Percentiles rank a stretch among this genome's conserved stretches.
Conservation (phyloP, 2,888 invertebrate species). For the Aplocera efformata region DNA sequence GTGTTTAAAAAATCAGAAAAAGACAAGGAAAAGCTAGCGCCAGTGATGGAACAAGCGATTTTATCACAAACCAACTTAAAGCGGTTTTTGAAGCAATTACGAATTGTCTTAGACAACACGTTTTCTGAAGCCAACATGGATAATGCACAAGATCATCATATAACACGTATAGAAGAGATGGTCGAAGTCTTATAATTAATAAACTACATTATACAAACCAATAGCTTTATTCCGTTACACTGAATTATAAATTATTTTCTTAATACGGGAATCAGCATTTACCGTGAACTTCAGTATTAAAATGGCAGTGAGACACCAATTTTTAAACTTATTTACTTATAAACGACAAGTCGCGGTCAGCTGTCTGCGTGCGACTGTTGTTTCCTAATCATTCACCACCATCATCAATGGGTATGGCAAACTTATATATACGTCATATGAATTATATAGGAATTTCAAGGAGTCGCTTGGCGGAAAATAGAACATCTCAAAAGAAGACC, state of each 20-base stretch:
- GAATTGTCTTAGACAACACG: conserved; percentile 57
- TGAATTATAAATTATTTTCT: conserved; percentile 16
- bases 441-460: too few relatives aligned
- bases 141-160: conserved; percentile 28
- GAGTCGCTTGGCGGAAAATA: too few relatives aligned
- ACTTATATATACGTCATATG: too few relatives aligned
- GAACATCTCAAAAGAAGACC: too few relatives aligned
- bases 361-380: too few relatives aligned
- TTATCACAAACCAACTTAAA: conserved; percentile 67
- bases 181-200: conserved; percentile 64
- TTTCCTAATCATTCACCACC: too few relatives aligned
- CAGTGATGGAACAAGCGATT: conserved; percentile 70
- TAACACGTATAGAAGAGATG: conserved; percentile 64
- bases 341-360: too few relatives aligned
- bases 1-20: conserved; percentile 83
- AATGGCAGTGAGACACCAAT: too few relatives aligned
- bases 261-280: background rate
- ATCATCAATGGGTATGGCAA: too few relatives aligned
- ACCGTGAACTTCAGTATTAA: too few relatives aligned
- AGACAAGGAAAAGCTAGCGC: conserved; percentile 79
- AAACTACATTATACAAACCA: conserved; percentile 51
- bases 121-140: conserved; percentile 43
- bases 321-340: too few relatives aligned
- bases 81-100: conserved; percentile 64
- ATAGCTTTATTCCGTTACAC: conserved; percentile 50